Evolutionary conservation across 2,113 vertebrate species (phyloP), one percentile per base, ranked within the genome.

Genomic region (Abramis brama): DNA sequence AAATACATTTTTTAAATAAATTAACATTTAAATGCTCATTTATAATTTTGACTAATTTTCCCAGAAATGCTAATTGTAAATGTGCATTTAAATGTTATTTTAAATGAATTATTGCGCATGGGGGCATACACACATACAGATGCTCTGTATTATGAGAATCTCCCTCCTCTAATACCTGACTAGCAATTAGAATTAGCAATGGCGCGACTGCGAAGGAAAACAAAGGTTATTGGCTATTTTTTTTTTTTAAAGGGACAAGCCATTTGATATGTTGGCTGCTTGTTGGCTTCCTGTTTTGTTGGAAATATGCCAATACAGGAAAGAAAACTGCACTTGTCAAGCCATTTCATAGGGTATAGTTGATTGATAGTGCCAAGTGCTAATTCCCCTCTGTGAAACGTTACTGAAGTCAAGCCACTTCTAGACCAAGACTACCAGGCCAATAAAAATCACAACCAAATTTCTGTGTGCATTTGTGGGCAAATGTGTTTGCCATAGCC

Each of bases 391-490:
- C 15, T 77, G 47, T 55, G 33, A 39, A 71, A 39, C 68, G 1
- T 39, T 71, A 39, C 36, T 39, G 43, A 75, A 75, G 43, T 55
- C 25, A 50, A 47, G 25, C 75, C 75, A 50, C 47, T 55, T 50
- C n/a, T 30, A 30, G 15, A 19, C 7, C 74, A 27, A 30, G 15
- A 30, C 3, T 77, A 33, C 21, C 47, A 77, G 6, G 47, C 45
- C 4, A n/a, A 77, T 30, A 5, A 3, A 77, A 17, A 77, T 55
- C 50, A 19, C 27, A 55, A 55, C 17, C 45, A 11, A 50, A 55
- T 19, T 55, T 77, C 17, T 43, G 59, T 87, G 70, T 45, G 60
- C 84, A 66, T 70, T 55, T 79, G 50, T 52, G 27, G 25, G 73
- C 30, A 57, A 8, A 66, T 71, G 79, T 81, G 57, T 60, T 33